Base-by-base conservation (phyloP, 1,140 invertebrate species). In the Globodera rostochiensis region DNA sequence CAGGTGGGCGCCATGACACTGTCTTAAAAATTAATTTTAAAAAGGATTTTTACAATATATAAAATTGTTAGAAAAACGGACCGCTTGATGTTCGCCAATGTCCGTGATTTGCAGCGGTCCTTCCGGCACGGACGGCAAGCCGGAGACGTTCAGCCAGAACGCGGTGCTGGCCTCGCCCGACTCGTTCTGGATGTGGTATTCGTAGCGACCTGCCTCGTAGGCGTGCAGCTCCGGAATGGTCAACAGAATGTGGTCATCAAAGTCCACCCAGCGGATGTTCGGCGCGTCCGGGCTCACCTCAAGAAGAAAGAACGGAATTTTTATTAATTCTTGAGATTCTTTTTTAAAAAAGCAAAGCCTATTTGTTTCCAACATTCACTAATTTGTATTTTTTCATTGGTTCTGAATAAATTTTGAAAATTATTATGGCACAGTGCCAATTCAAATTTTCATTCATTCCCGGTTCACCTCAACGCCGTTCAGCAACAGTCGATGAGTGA, bases 1-100 rank as follows among this genome's bases (percentile, higher is more conserved):
- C 95, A 1, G 96, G 95, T 88, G 95, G 93, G 91, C 95, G 95
- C 96, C 96, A 96, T 93, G 96, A 93, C 0, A 98, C 90, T 0
- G 93, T 94, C 57, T 64, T 11, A 64, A 53, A 53, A 53, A 36
- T 36, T 36, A 36, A 36, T 36, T 36, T 36, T 1, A 36, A 36
- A 36, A 2, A 3, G 25, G 36, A 36, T 36, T 36, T 36, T 36
- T 1, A 36, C 36, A 36, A 36, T 36, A 36, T 36, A 36, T 36
- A 36, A 36, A 36, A 36, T 36, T 3, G 36, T 36, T 36, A n/a
- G 36, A 36, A 36, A 36, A 60, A 64, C 57, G 11, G 57, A 64
- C 57, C 88, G 95, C 96, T 5, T 94, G 95, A 88, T 96, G 94
- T 84, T 94, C 94, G 45, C 94, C 94, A 79, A 99, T 94, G 83